A percentile compares a stretch with the other conserved stretches of the same genome.
Evolutionary conservation across 2,888 invertebrate genomes (phyloP).

Genomic region (Archips xylosteana): DNA sequence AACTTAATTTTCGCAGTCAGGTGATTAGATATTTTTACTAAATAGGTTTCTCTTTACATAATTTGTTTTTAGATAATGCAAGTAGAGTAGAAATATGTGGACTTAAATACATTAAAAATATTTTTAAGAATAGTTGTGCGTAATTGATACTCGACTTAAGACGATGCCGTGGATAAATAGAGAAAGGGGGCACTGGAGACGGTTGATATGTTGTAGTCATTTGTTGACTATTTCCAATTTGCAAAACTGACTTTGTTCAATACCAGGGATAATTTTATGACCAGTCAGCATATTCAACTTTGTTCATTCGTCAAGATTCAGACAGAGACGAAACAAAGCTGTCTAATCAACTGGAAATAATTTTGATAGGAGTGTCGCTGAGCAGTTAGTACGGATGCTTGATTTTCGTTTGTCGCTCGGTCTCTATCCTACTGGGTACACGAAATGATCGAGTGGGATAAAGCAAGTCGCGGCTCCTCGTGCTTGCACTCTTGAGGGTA

Average conservation of each 20-base stretch:
- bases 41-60: background rate
- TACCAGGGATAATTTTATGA: no score
- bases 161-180: slow-evolving; percentile 5
- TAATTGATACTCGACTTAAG: slow-evolving; percentile 53
- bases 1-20: background rate
- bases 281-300: background rate
- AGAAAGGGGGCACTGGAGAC: slow-evolving; percentile 50
- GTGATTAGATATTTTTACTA: background rate
- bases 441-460: background rate
- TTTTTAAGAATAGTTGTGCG: slow-evolving; percentile 64
- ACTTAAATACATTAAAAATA: background rate
- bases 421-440: background rate
- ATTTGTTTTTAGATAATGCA: background rate
- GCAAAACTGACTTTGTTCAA: background rate
- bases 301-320: background rate
- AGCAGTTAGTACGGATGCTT: background rate
- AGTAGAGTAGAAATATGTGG: background rate
- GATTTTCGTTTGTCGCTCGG: background rate
- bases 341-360: background rate
- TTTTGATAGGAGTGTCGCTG: background rate
- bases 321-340: background rate
- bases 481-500: background rate
- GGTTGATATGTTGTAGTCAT: slow-evolving; percentile 69
- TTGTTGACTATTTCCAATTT: background rate
- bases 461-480: background rate